Percentiles rank a stretch among this genome's conserved stretches.
phyloP scores from a whole-genome alignment of 2,888 invertebrate genomes.

The Chalcis sispes region DNA sequence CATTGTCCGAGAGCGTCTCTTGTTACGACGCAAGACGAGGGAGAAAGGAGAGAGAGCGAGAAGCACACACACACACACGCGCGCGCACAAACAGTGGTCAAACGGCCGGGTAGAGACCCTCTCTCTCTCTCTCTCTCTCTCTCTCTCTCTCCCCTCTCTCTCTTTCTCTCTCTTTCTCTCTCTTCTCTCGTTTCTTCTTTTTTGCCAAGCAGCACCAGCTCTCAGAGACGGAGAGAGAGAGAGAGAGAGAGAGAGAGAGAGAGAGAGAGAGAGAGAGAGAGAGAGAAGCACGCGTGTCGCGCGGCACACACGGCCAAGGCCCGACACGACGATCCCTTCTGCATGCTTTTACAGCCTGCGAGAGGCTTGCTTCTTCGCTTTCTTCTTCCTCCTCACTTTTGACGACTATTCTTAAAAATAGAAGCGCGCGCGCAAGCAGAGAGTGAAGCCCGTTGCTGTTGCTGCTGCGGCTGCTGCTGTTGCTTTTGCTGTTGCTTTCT shows the following conservation, averaged over 20 bases:
- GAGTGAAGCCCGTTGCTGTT: too few species aligned
- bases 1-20: conserved; percentile 63
- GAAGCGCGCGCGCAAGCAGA: conserved; percentile 27
- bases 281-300: conserved; percentile 35
- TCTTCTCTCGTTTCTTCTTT: neutral
- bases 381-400: conserved; percentile 33
- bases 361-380: too few species aligned
- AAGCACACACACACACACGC: too few species aligned
- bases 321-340: conserved; percentile 6
- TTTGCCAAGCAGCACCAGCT: too few species aligned
- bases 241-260: neutral
- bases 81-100: conserved; percentile 63
- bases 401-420: conserved; percentile 43
- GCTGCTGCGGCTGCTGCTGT: neutral
- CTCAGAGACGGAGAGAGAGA: neutral
- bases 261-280: conserved; percentile 2
- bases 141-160: conserved; percentile 36
- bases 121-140: conserved; percentile 47
- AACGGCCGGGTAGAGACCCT: conserved; percentile 62
- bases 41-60: conserved; percentile 39
- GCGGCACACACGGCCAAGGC: conserved; percentile 28
- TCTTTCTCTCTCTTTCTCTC: conserved; percentile 18
- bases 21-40: conserved; percentile 71
- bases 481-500: neutral
- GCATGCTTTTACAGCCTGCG: conserved; percentile 31